phyloP scores from a whole-genome alignment of 2,888 invertebrate species.

The Polyploca ridens region DNA sequence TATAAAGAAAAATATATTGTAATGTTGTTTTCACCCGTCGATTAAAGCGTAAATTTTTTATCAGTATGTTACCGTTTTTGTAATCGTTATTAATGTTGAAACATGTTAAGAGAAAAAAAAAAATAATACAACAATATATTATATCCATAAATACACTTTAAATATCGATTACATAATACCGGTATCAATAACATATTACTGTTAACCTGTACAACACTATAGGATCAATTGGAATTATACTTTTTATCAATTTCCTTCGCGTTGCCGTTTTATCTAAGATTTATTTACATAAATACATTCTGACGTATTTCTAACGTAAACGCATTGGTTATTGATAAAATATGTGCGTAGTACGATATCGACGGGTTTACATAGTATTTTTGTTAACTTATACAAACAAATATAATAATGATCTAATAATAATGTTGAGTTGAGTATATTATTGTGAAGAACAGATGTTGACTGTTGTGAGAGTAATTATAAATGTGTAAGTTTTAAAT shows the following conservation, averaged over 20 bases:
- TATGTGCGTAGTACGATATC: neutral
- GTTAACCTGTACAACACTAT: too few species aligned
- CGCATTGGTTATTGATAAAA: neutral
- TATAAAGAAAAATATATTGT: conserved; percentile 36
- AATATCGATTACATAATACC: neutral
- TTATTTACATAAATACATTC: neutral
- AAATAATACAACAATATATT: neutral
- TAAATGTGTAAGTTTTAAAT: conserved; percentile 66
- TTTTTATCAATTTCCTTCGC: neutral
- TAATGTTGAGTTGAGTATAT: conserved; percentile 34
- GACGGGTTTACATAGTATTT: conserved; percentile 46
- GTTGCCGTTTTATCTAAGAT: neutral
- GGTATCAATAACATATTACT: neutral
- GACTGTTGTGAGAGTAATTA: conserved; percentile 65
- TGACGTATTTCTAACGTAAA: neutral
- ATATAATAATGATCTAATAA: conserved; percentile 54
- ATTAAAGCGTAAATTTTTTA: neutral
- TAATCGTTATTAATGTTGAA: neutral
- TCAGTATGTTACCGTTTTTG: conserved; percentile 3
- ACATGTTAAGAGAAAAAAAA: neutral
- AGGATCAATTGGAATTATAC: neutral
- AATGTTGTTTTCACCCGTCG: conserved; percentile 27
- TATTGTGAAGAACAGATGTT: conserved; percentile 42
- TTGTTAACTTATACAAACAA: conserved; percentile 42
- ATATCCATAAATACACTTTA: neutral